Base-by-base conservation (phyloP, 2,888 invertebrate genomes). In the Argynnis bischoffii region DNA sequence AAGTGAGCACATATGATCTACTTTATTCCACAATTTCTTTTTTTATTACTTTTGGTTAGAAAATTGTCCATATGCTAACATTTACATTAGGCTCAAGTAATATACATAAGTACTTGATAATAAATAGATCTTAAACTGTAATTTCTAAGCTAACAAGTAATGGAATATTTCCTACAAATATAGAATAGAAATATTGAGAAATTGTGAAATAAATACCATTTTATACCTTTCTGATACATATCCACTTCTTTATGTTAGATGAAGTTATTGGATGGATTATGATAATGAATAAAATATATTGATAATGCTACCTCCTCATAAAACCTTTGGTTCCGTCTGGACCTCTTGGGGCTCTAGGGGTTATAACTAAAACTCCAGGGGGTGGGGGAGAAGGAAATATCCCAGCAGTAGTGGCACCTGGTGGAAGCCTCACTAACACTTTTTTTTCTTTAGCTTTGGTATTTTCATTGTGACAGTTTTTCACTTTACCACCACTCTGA, bases 291-390 rank as follows among this genome's bases (percentile, higher is more conserved):
- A 63, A 48, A 55, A 59, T 53, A 66, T 70, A 74, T 63, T 59
- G 71, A 71, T 75, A 77, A 79, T 90, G 92, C 92, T 92, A 92
- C 90, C 92, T 91, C 68, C 81, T 78, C 72, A 83, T 78, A 75
- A 92, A 92, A 35, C 92, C 92, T 81, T 90, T 92, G 60, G 96
- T 95, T 72, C 96, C 97, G 78, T 97, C 97, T 1, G 97, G 97
- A 50, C 97, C 97, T 76, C 94, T 93, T 0, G 97, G 97, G 81
- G 95, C 93, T 77, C 97, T 93, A 79, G 59, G 59, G 3, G 59
- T 59, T 31, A 97, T 93, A 66, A 97, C 93, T 15, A 91, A 86
- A 2, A 93, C 92, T 14, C 93, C 92, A 6, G 90, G 87, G 0
- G 90, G 93, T 1, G 90, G 88, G 0, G 92, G 92, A 6, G 89